phyloP scores from a whole-genome alignment of 2,113 vertebrate genomes.

The Probosciger aterrimus region DNA sequence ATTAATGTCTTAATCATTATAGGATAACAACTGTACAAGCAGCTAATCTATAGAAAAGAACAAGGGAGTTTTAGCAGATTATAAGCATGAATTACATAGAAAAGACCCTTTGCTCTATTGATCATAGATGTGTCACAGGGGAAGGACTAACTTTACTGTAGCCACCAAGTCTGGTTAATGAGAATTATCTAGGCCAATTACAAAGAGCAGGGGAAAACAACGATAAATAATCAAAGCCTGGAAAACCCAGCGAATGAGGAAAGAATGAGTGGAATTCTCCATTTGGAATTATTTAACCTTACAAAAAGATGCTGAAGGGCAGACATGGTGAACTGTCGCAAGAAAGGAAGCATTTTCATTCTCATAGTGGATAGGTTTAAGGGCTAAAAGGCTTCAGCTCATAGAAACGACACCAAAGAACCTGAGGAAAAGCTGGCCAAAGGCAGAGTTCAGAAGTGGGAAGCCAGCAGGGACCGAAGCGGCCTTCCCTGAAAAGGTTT shows the following conservation, averaged over 20 bases:
- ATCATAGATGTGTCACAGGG: neutral
- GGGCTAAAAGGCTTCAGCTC: neutral
- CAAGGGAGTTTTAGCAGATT: neutral
- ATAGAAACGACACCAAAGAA: neutral
- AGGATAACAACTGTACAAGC: neutral
- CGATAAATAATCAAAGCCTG: neutral
- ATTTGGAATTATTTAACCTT: neutral
- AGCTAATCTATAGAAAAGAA: neutral
- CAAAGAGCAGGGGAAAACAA: neutral
- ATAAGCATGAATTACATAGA: neutral
- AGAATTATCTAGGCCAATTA: neutral
- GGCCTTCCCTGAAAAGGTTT: neutral
- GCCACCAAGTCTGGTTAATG: neutral
- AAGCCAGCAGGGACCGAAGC: neutral
- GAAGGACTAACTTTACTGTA: neutral
- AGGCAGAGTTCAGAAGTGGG: neutral
- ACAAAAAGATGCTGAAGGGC: neutral
- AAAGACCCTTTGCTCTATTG: neutral
- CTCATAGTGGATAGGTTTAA: neutral
- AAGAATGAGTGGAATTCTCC: neutral
- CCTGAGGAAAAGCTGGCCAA: neutral
- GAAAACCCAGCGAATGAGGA: neutral
- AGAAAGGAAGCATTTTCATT: neutral
- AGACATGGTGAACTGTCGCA: neutral
- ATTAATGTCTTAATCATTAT: neutral